Conservation (phyloP, 2,888 invertebrate genomes). For the Drosophila neonasuta region DNA sequence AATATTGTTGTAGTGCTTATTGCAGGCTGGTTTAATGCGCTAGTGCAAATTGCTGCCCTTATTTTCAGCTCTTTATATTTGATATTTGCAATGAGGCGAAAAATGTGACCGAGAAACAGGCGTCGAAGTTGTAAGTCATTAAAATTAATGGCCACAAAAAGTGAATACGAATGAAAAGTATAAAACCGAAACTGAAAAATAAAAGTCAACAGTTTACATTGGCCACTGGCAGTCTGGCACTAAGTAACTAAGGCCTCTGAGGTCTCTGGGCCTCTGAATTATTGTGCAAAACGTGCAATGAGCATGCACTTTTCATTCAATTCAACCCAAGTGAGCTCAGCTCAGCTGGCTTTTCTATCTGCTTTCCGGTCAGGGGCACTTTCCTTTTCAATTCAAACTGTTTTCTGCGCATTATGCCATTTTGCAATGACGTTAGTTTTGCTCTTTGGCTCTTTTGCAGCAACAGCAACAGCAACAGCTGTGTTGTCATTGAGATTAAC, state of each 20-base stretch:
- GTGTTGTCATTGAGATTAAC: constrained; percentile 51
- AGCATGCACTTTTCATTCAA: constrained; percentile 58
- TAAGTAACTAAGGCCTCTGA: constrained; percentile 13
- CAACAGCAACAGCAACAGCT: neutral
- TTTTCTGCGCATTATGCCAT: constrained; percentile 64
- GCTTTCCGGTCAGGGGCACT: constrained; percentile 72
- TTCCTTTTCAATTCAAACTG: constrained; percentile 66
- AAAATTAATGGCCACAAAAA: constrained; percentile 51
- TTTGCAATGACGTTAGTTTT: constrained; percentile 45
- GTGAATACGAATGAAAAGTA: constrained; percentile 3
- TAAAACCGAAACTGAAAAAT: constrained; percentile 1
- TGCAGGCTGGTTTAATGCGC: constrained; percentile 9
- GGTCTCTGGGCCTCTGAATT: constrained; percentile 35
- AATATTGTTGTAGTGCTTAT: neutral
- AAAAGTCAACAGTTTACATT: constrained; percentile 25
- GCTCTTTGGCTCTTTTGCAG: constrained; percentile 12
- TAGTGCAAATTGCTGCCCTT: constrained; percentile 20
- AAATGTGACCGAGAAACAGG: constrained; percentile 5
- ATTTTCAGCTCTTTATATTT: constrained; percentile 16
- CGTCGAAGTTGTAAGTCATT: constrained; percentile 57
- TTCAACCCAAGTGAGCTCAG: constrained; percentile 4
- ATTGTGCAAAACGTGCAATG: constrained; percentile 56
- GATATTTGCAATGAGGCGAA: constrained; percentile 7
- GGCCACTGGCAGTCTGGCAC: constrained; percentile 9
- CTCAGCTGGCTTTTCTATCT: constrained; percentile 46